A percentile compares a stretch with the other conserved stretches of the same genome.
These are phyloP conservation scores for Ceratothoa steindachneri DNA, from an alignment of 2,888 invertebrate species.

Conservation along the genomic window DNA sequence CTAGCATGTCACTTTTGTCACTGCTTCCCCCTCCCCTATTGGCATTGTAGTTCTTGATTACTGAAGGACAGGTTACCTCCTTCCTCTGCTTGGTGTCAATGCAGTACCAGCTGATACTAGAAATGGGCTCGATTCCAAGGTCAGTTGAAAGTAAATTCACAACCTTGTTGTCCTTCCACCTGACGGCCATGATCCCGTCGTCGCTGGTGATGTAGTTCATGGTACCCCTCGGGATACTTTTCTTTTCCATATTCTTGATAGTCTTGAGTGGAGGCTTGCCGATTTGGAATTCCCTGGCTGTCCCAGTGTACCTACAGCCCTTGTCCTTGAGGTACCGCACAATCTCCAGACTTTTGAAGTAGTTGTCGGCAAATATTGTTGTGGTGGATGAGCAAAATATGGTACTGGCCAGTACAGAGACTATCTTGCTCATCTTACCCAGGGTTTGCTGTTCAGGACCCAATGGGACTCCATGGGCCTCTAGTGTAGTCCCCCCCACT, in stretches of 20 bases:
- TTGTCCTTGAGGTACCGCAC: conserved; percentile 18
- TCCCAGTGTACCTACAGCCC: conserved; percentile 11
- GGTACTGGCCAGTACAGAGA: conserved; percentile 20
- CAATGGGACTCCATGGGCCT: conserved; percentile 11
- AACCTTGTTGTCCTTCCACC: conserved; percentile 29
- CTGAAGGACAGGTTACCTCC: background rate
- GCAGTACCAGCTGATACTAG: background rate
- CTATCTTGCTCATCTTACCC: conserved; percentile 13
- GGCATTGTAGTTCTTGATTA: conserved; percentile 4
- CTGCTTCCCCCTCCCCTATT: background rate
- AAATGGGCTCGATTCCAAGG: conserved; percentile 11
- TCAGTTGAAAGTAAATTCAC: conserved; percentile 23
- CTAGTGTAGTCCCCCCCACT: conserved; percentile 12
- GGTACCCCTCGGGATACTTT: conserved; percentile 14
- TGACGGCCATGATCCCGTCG: conserved; percentile 20
- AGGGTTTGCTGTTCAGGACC: background rate
- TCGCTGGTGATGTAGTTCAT: conserved; percentile 14
- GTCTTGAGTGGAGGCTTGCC: conserved; percentile 21
- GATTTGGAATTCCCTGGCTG: conserved; percentile 19
- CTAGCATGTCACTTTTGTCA: conserved; percentile 18
- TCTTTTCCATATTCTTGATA: conserved; percentile 19
- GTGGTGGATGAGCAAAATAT: background rate
- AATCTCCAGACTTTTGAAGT: conserved; percentile 25
- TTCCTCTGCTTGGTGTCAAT: background rate
- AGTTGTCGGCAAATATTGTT: conserved; percentile 1